Conservation (phyloP, 2,797 vertebrate genomes). For the Labeo calbasu region DNA sequence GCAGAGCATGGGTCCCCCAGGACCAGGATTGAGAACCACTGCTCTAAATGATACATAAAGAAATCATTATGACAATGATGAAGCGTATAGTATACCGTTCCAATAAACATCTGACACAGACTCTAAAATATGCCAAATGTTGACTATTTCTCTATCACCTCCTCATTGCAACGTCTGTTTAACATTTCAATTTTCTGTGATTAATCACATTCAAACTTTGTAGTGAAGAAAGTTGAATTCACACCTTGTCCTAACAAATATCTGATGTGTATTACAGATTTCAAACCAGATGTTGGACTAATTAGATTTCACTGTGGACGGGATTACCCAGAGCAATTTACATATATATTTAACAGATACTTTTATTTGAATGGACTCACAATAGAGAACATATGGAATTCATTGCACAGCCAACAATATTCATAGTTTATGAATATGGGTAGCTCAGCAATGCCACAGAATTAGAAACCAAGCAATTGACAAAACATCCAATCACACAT, state of each 20-base stretch:
- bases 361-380: background rate
- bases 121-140: too few relatives aligned
- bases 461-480: constrained; percentile 2
- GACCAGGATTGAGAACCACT: too few relatives aligned
- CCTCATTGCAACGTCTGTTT: background rate
- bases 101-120: background rate
- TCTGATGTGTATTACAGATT: background rate
- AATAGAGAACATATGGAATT: background rate
- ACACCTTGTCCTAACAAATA: background rate
- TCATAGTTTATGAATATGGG: background rate
- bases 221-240: background rate
- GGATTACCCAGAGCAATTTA: background rate
- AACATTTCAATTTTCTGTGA: background rate
- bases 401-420: background rate
- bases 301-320: background rate
- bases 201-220: background rate
- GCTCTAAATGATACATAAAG: background rate
- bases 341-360: background rate
- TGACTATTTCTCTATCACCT: background rate
- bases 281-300: background rate
- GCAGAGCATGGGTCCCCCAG: too few relatives aligned
- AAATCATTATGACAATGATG: background rate
- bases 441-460: background rate
- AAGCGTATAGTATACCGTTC: background rate
- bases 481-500: background rate